Base-by-base conservation (phyloP, 2,888 invertebrate species). In the Agonopterix subpropinquella region DNA sequence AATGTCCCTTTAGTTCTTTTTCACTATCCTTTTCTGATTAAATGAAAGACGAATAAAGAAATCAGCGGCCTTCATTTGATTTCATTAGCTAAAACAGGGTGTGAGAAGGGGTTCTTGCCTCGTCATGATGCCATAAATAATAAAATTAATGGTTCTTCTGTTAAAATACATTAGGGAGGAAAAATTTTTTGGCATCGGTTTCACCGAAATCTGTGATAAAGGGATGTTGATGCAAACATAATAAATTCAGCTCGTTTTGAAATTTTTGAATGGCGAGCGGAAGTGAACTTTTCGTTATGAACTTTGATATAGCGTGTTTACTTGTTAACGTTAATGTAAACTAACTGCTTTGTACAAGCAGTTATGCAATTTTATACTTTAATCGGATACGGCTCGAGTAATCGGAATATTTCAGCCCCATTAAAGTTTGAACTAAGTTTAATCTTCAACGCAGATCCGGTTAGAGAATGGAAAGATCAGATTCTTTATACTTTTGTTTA, bases 71-170 rank as follows among this genome's bases (percentile, higher is more conserved):
- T 41, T 74, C 70, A 67, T 73, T 76, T 71, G 69, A 74, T 78
- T 78, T 74, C 67, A 77, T 70, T 70, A 71, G 67, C 65, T 62
- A 67, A 59, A 65, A 63, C 63, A 60, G 64, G 62, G 59, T 54
- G 58, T 55, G 64, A 70, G 67, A 73, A 73, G 65, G 70, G 65
- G 66, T 67, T 76, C 61, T 50, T 53, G 80, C 73, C 52, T 52
- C 61, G 70, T 81, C 80, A 81, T 70, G 68, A 64, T 75, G 66
- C 61, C 68, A 64, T 62, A 65, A 74, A 77, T 77, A 80, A 75
- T 74, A 73, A 77, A 75, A 78, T 79, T 77, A 75, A 79, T 80
- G 78, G 68, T 69, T 62, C 66, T 70, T 28, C 67, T 67, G 70
- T 63, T 66, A 65, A 62, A 60, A 70, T 76, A 77, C 76, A 78